A percentile compares a stretch with the other conserved stretches of the same genome.
phyloP scores from a whole-genome alignment of 2,888 invertebrate genomes.

The Synanthedon andrenaeformis region DNA sequence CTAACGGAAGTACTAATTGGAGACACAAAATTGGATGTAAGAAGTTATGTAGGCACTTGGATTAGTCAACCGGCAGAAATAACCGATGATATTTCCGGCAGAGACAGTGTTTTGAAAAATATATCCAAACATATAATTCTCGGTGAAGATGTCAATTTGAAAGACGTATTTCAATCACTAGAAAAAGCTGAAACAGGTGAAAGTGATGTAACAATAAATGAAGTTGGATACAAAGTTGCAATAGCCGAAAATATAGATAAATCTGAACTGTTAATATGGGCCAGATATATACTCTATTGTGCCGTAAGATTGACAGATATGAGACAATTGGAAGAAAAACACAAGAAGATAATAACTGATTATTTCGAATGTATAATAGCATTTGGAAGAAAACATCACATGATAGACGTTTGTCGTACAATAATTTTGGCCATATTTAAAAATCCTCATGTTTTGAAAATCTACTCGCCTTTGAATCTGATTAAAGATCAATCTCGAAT shows the following conservation, averaged over 20 bases:
- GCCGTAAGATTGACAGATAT: constrained; percentile 40
- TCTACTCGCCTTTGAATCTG: constrained; percentile 41
- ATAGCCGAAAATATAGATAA: constrained; percentile 25
- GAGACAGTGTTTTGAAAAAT: constrained; percentile 34
- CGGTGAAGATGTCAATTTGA: constrained; percentile 29
- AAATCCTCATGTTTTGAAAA: constrained; percentile 47
- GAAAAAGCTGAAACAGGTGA: constrained; percentile 25
- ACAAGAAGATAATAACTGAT: constrained; percentile 30
- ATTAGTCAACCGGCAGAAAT: constrained; percentile 30
- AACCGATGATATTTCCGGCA: constrained; percentile 33
- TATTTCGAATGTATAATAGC: constrained; percentile 41
- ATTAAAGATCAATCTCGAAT: constrained; percentile 31
- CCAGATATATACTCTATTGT: constrained; percentile 53
- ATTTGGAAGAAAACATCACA: constrained; percentile 35
- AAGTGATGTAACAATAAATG: constrained; percentile 24
- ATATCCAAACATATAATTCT: constrained; percentile 53
- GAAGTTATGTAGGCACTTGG: constrained; percentile 68
- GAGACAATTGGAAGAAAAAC: constrained; percentile 26
- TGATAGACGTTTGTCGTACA: constrained; percentile 33
- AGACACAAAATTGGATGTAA: constrained; percentile 53
- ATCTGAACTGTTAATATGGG: constrained; percentile 50
- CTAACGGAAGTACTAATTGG: constrained; percentile 59
- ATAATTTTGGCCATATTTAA: constrained; percentile 42
- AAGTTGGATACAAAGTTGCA: constrained; percentile 30
- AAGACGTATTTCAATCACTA: constrained; percentile 37